A percentile compares a stretch with the other conserved stretches of the same genome.
Evolutionary conservation across 2,113 vertebrate genomes (phyloP).

Genomic region (Zosterops hypoxanthus): DNA sequence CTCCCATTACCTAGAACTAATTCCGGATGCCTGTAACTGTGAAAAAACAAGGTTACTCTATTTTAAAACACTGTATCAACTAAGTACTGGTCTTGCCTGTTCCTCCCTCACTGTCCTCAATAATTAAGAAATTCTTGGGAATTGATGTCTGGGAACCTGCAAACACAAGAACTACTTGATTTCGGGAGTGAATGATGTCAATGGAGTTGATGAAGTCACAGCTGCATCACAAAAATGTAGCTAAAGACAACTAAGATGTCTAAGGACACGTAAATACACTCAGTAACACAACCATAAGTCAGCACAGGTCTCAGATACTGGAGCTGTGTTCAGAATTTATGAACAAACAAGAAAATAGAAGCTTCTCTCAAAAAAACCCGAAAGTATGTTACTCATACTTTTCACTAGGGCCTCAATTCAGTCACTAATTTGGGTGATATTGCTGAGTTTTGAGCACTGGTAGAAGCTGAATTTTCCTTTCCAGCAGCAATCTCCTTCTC

Average conservation of each 20-base stretch:
- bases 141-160: not conserved
- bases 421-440: not conserved
- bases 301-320: not conserved
- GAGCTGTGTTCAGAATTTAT: not conserved
- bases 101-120: not conserved
- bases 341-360: not conserved
- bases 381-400: not conserved
- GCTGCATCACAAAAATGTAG: not conserved
- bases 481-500: not conserved
- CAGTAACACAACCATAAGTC: not conserved
- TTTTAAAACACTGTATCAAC: accelerated
- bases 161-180: not conserved
- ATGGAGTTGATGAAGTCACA: not conserved
- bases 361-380: not conserved
- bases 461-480: not conserved
- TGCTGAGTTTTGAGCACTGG: not conserved
- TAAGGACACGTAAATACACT: not conserved
- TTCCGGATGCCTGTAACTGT: not conserved
- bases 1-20: not conserved
- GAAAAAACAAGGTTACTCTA: not conserved
- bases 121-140: not conserved
- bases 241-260: not conserved
- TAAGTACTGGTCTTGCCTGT: not conserved
- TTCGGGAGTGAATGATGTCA: accelerated
- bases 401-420: not conserved